These are phyloP conservation scores for Papilio gigon DNA, from an alignment of 2,888 invertebrate genomes.

Conservation along the genomic window DNA sequence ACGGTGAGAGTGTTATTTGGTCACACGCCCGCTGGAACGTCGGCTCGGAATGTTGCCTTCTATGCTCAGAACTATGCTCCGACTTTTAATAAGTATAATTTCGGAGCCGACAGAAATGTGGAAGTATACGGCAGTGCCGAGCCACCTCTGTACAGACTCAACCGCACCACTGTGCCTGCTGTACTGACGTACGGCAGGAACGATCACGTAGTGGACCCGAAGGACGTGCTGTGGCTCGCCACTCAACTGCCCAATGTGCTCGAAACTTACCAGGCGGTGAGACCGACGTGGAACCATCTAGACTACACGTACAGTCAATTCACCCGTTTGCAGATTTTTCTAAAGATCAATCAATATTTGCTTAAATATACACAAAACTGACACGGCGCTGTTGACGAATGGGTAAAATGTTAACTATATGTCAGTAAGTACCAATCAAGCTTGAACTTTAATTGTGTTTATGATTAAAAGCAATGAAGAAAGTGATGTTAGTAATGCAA, in stretches of 20 bases:
- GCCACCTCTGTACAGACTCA: slow-evolving; percentile 62
- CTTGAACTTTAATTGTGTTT: no score
- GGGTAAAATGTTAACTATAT: background rate
- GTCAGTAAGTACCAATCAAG: no score
- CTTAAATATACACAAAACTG: background rate
- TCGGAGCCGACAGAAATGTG: slow-evolving; percentile 59
- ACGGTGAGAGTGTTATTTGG: slow-evolving; percentile 56
- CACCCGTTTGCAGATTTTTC: slow-evolving; percentile 16
- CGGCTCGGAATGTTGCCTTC: slow-evolving; percentile 59
- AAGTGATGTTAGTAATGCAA: no score
- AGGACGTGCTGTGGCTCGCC: slow-evolving; percentile 81
- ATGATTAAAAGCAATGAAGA: no score
- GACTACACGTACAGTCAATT: slow-evolving; percentile 56
- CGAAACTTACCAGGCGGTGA: slow-evolving; percentile 79
- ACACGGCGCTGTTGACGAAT: background rate
- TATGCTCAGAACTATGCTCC: slow-evolving; percentile 62
- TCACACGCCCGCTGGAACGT: slow-evolving; percentile 67
- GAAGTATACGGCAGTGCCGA: slow-evolving; percentile 55
- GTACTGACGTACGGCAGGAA: slow-evolving; percentile 63
- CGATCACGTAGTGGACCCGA: slow-evolving; percentile 83
- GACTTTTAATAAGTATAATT: slow-evolving; percentile 63
- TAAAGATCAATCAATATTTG: slow-evolving; percentile 32
- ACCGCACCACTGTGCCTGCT: slow-evolving; percentile 58
- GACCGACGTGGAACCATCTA: slow-evolving; percentile 65
- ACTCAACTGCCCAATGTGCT: slow-evolving; percentile 80